Base-by-base conservation (phyloP, 2,888 invertebrate genomes). In the Phlogophora meticulosa region DNA sequence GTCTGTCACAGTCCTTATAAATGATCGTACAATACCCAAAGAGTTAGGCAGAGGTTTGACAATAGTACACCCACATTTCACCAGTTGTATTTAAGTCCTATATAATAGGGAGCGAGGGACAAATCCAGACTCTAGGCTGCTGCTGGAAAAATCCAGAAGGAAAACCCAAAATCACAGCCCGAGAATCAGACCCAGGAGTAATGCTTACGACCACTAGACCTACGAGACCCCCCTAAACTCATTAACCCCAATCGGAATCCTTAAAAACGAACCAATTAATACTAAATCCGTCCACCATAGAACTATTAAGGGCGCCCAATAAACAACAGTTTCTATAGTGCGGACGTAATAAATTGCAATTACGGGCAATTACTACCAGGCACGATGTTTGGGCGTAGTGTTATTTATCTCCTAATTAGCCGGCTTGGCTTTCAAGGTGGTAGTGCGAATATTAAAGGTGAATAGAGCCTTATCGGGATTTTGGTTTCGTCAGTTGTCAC, bases 391-490 rank as follows among this genome's bases (percentile, higher is more conserved):
- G 81, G 80, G 85, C 82, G 83, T 79, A 72, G 82, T 64, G 72
- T 76, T 82, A 86, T 88, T 88, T 89, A 89, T 87, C 79, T 76
- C 82, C 84, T 90, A 88, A 90, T 89, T 87, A 76, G 78, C 51
- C 53, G 38, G 45, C 20, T 52, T 42, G 10, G 38, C 72, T 62
- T 64, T 58, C 57, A 66, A 53, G 46, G 61, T 76, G 46, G 45
- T 32, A 24, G 22, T 40, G 52, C 42, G 17, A 75, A 64, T 63
- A 69, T 53, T 65, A 49, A 64, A 67, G 51, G 66, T 40, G 49
- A 63, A 36, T 48, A 42, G 4, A 7, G 46, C 46, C 28, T 42
- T 72, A 64, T 36, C 15, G n/a, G 36, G 52, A n/a, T 10, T 20
- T 10, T 7, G 13, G 9, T 40, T 72, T 28, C 24, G 22, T 43